A percentile compares a stretch with the other conserved stretches of the same genome.
phyloP scores from a whole-genome alignment of 2,888 invertebrate genomes.

The Patella caerulea region DNA sequence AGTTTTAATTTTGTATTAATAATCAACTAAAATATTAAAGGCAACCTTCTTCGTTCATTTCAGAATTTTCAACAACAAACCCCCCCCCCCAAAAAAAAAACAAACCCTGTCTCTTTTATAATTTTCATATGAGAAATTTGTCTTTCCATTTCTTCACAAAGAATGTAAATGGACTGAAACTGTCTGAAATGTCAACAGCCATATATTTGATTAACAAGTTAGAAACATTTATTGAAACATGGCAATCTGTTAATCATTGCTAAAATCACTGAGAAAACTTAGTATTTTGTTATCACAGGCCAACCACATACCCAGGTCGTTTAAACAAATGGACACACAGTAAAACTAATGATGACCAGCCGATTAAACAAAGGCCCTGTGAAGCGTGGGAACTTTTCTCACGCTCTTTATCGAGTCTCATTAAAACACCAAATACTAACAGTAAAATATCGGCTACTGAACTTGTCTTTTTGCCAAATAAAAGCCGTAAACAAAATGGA shows the following conservation, averaged over 20 bases:
- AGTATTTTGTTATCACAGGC: conserved; percentile 1
- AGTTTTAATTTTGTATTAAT: too few species aligned
- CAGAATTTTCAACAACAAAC: too few species aligned
- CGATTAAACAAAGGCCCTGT: neutral
- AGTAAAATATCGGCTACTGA: too few species aligned
- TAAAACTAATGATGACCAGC: neutral
- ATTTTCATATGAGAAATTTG: conserved; percentile 9
- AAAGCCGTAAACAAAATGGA: too few species aligned
- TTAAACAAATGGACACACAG: conserved; percentile 6
- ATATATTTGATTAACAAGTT: conserved; percentile 7
- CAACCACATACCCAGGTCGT: neutral
- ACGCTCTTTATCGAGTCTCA: neutral
- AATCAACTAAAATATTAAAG: too few species aligned
- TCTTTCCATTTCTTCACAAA: neutral
- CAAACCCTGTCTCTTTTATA: neutral
- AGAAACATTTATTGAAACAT: neutral
- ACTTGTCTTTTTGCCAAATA: too few species aligned
- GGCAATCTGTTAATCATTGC: conserved; percentile 4
- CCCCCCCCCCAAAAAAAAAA: too few species aligned
- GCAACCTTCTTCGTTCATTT: too few species aligned
- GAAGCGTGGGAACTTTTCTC: conserved; percentile 10
- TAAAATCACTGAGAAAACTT: conserved; percentile 4
- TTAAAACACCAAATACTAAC: neutral
- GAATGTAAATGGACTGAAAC: conserved; percentile 1
- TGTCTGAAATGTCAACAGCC: neutral